A percentile compares a stretch with the other conserved stretches of the same genome.
phyloP scores from a whole-genome alignment of 1,140 invertebrate species.

The Pseudoatta argentina region DNA sequence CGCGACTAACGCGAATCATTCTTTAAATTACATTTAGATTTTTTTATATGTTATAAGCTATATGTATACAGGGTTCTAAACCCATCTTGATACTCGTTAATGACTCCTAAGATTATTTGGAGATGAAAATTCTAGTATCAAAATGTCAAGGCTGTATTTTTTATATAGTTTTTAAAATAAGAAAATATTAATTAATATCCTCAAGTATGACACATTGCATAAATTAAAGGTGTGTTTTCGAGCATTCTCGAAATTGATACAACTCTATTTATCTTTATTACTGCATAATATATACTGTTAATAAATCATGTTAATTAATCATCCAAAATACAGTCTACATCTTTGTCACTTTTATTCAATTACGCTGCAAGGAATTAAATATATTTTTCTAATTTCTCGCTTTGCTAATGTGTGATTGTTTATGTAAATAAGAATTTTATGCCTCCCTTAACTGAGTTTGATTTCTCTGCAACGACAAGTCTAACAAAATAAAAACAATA shows the following conservation, averaged over 20 bases:
- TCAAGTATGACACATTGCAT: not conserved
- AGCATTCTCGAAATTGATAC: not conserved
- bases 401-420: not conserved
- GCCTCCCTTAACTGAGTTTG: not conserved
- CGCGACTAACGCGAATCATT: not conserved
- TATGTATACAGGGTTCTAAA: not conserved
- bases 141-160: not conserved
- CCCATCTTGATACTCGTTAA: not conserved
- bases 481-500: conserved; percentile 3
- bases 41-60: not conserved
- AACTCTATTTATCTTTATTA: not conserved
- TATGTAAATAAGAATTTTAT: not conserved
- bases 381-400: not conserved
- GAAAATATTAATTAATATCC: not conserved
- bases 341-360: conserved; percentile 12
- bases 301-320: conserved; percentile 12
- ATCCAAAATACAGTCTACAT: not conserved
- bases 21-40: conserved; percentile 13
- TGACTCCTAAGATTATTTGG: not conserved
- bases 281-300: not conserved
- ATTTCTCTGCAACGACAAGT: not conserved
- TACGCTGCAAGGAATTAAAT: not conserved
- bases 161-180: not conserved
- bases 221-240: not conserved
- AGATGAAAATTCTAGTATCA: not conserved